Percentiles rank a stretch among this genome's conserved stretches.
phyloP scores from a whole-genome alignment of 2,113 vertebrate genomes.

The Amblyornis subalaris region DNA sequence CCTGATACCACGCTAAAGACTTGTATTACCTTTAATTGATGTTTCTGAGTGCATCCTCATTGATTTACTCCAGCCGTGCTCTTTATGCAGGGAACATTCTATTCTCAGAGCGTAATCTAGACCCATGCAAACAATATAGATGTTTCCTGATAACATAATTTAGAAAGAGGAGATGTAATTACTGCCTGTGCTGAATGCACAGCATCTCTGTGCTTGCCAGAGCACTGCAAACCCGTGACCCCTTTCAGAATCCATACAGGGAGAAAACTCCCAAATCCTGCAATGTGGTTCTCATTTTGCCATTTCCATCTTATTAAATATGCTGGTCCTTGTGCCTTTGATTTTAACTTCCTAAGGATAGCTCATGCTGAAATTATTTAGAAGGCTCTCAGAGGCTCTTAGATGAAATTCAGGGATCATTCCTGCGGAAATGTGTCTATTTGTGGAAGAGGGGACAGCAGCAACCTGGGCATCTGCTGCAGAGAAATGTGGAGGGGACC shows the following conservation, averaged over 20 bases:
- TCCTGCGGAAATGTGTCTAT: background rate
- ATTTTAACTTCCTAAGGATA: conserved; percentile 15
- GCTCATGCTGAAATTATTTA: conserved; percentile 39
- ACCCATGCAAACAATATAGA: conserved; percentile 43
- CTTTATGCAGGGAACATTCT: conserved; percentile 57
- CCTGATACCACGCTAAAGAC: conserved; percentile 2
- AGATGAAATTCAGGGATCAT: background rate
- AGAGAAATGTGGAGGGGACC: background rate
- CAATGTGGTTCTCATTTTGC: conserved; percentile 34
- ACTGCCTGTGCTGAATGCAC: conserved; percentile 21
- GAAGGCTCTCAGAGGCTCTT: conserved; percentile 8
- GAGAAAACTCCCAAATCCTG: conserved; percentile 5
- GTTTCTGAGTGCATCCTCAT: conserved; percentile 56
- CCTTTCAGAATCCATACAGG: background rate
- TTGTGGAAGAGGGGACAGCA: background rate
- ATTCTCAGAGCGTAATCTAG: conserved; percentile 57
- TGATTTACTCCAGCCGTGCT: conserved; percentile 50
- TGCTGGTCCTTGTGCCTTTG: background rate
- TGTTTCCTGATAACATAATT: conserved; percentile 59
- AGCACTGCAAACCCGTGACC: background rate
- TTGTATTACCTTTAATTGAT: conserved; percentile 63
- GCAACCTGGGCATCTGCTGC: background rate
- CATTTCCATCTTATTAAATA: background rate
- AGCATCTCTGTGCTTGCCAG: background rate
- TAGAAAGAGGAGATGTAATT: conserved; percentile 46